Evolutionary conservation across 2,888 invertebrate genomes (phyloP), one percentile per base, ranked within the genome.

Genomic region (Trissolcus japonicus): DNA sequence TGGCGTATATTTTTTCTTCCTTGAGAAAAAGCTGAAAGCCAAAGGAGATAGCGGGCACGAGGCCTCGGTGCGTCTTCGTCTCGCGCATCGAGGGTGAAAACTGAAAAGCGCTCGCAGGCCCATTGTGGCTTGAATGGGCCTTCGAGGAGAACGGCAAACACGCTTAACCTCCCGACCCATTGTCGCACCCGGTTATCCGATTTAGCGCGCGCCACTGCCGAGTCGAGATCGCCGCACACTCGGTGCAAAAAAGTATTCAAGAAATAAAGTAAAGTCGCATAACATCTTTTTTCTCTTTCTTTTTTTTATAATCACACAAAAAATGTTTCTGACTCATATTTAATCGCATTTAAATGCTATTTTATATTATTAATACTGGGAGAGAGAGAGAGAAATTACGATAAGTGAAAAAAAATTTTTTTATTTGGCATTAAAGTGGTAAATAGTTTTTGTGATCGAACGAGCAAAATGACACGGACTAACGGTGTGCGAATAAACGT

Each of bases 81-180:
- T 51, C 50, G 43, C 63, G 17, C 43, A n/a, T 25, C 46, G 62
- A 53, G 71, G 75, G 76, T 71, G 82, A 81, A 82, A 81, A 81
- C 82, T 83, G 82, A 86, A 86, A 85, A 85, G 85, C 84, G 79
- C 82, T 84, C 82, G 80, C 80, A 79, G 80, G 80, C 82, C 86
- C 83, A 87, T 87, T 87, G 88, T 87, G 80, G 82, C 80, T 79
- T 85, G 85, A 85, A 86, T 86, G 85, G 86, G 84, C 83, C 86
- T 83, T 86, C 85, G 86, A 88, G 35, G 87, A 87, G 88, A 86
- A 87, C 85, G 86, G 87, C 87, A 88, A 88, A 88, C 88, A 88
- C 85, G 88, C 87, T 88, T 88, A 87, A 87, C 87, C 87, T 87
- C 83, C 84, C 83, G 84, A 83, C 81, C 86, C 83, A 87, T 88